phyloP scores from a whole-genome alignment of 2,113 vertebrate species.

The Lontra canadensis region DNA sequence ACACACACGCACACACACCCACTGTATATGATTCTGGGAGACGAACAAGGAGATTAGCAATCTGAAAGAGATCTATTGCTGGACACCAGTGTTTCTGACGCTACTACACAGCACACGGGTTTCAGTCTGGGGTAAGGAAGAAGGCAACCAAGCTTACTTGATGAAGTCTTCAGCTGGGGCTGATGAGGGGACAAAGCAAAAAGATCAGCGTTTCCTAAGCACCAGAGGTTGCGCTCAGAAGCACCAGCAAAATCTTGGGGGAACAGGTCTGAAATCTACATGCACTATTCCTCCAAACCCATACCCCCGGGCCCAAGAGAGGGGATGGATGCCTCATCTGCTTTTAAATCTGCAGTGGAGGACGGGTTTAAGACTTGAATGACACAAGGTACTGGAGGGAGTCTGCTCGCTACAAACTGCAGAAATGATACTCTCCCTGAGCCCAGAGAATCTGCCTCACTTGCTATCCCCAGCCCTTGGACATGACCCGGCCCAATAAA shows the following conservation, averaged over 20 bases:
- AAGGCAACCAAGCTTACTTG: neutral
- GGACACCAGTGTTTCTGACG: neutral
- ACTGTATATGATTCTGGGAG: neutral
- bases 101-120: neutral
- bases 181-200: neutral
- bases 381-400: neutral
- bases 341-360: neutral
- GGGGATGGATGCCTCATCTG: neutral
- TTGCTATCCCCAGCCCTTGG: neutral
- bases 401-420: neutral
- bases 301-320: neutral
- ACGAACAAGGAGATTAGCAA: neutral
- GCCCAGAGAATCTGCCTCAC: neutral
- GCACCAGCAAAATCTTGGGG: neutral
- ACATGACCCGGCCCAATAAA: neutral
- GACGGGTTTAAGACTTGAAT: neutral
- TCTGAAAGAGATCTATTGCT: neutral
- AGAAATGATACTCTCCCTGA: neutral
- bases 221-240: neutral
- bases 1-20: rapidly evolving
- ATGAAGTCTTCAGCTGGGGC: neutral
- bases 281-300: neutral
- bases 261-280: neutral
- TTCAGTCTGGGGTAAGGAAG: neutral
- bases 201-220: neutral